Percentiles rank a stretch among this genome's conserved stretches.
phyloP scores from a whole-genome alignment of 2,888 invertebrate species.

The Habroteleia sp. region DNA sequence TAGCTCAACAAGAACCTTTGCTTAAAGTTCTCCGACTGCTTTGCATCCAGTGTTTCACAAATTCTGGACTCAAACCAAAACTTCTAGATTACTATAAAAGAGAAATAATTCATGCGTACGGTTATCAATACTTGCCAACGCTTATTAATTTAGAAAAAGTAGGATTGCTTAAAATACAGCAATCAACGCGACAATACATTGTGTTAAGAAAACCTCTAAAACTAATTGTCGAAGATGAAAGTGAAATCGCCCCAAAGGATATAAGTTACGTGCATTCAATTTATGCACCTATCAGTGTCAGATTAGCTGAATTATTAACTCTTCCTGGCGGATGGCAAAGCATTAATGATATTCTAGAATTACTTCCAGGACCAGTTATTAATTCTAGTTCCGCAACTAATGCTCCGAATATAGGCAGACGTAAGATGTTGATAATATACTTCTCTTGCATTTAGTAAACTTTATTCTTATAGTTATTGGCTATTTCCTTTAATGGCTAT shows the following conservation, averaged over 20 bases:
- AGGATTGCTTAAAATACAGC: slow-evolving; percentile 89
- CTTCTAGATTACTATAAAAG: slow-evolving; percentile 88
- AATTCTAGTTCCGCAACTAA: slow-evolving; percentile 70
- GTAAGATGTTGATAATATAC: too few species aligned
- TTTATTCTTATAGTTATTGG: too few species aligned
- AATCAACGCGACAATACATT: slow-evolving; percentile 87
- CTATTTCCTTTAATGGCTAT: too few species aligned
- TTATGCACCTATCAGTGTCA: slow-evolving; percentile 95
- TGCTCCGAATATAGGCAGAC: slow-evolving; percentile 66
- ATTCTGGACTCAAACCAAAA: slow-evolving; percentile 95
- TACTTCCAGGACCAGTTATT: slow-evolving; percentile 89
- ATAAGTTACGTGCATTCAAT: slow-evolving; percentile 95
- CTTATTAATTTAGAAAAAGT: slow-evolving; percentile 93
- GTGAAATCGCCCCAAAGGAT: slow-evolving; percentile 91
- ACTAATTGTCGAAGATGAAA: slow-evolving; percentile 93
- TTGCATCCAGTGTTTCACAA: slow-evolving; percentile 95
- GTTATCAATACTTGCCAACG: slow-evolving; percentile 90
- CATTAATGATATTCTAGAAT: slow-evolving; percentile 90
- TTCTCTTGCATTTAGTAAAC: too few species aligned
- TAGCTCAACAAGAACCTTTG: slow-evolving; percentile 91
- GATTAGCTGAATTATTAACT: slow-evolving; percentile 90
- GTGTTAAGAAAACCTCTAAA: slow-evolving; percentile 90
- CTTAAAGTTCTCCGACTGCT: slow-evolving; percentile 93
- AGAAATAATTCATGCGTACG: slow-evolving; percentile 92
- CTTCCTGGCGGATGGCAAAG: slow-evolving; percentile 90